These are phyloP conservation scores for Oostethus manadensis DNA, from an alignment of 2,113 vertebrate species.

Conservation along the genomic window DNA sequence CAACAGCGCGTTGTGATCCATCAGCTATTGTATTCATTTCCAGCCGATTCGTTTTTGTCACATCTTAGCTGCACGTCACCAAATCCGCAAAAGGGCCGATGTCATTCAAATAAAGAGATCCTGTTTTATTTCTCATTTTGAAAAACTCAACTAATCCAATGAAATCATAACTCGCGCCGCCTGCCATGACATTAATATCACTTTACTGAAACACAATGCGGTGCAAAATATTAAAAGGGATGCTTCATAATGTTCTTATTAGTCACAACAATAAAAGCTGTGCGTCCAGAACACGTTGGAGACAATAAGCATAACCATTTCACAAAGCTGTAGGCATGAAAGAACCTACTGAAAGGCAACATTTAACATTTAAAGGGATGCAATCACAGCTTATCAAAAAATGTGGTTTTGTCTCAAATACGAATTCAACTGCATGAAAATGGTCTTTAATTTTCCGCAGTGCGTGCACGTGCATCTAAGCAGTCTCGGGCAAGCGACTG, in stretches of 20 bases:
- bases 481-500: no score
- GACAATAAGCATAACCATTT: no score
- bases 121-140: constrained; percentile 1
- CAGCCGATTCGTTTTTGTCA: background rate
- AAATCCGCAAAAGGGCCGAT: background rate
- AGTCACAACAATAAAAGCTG: background rate
- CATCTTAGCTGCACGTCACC: background rate
- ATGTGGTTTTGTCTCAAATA: no score
- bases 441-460: no score
- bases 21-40: background rate
- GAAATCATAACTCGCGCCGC: background rate
- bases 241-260: background rate
- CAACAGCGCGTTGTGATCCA: no score
- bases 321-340: no score
- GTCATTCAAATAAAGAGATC: background rate
- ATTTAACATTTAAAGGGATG: no score
- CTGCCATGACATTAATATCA: background rate
- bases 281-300: background rate
- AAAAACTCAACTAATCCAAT: background rate
- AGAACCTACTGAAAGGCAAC: no score
- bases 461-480: no score
- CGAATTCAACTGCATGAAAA: no score
- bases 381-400: no score
- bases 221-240: background rate
- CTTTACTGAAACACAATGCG: background rate